These are phyloP conservation scores for Ornithorhynchus anatinus DNA, from an alignment of 2,113 vertebrate species.

Conservation along the genomic window DNA sequence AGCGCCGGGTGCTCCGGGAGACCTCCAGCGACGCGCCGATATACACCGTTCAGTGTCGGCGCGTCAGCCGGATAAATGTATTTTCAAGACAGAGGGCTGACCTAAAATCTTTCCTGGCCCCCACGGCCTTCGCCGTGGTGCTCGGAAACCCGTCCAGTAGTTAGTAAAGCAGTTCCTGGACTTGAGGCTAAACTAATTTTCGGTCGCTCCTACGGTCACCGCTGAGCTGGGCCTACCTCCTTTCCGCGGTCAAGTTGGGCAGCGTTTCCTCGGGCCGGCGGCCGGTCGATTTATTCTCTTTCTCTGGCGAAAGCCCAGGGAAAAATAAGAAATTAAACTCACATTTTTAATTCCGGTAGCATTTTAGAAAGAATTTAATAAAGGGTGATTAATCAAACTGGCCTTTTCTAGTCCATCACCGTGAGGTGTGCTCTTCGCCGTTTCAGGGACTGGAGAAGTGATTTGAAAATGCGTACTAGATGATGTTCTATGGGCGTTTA, in stretches of 20 bases:
- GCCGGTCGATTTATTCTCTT: not conserved
- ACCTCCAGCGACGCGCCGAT: too few relatives aligned
- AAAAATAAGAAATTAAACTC: not conserved
- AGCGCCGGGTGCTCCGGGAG: too few relatives aligned
- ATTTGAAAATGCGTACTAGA: conserved; percentile 14
- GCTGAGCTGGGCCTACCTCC: not conserved
- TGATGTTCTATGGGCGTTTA: conserved; percentile 17
- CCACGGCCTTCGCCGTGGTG: not conserved
- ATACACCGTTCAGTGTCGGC: too few relatives aligned
- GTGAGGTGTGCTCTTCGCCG: not conserved
- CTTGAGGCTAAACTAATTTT: not conserved
- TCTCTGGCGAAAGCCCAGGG: not conserved
- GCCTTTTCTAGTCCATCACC: not conserved
- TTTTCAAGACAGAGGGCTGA: too few relatives aligned
- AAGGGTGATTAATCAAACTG: not conserved
- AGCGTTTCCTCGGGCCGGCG: not conserved
- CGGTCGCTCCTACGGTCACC: not conserved
- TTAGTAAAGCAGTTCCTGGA: not conserved
- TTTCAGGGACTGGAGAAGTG: not conserved
- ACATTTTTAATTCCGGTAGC: not conserved
- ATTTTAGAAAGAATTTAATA: not conserved
- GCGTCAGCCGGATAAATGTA: too few relatives aligned
- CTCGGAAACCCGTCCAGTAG: not conserved
- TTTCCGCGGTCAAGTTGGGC: too few relatives aligned
- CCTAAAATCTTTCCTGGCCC: too few relatives aligned